Conservation (phyloP, 2,797 vertebrate species). For the Hafferia zeledoni region DNA sequence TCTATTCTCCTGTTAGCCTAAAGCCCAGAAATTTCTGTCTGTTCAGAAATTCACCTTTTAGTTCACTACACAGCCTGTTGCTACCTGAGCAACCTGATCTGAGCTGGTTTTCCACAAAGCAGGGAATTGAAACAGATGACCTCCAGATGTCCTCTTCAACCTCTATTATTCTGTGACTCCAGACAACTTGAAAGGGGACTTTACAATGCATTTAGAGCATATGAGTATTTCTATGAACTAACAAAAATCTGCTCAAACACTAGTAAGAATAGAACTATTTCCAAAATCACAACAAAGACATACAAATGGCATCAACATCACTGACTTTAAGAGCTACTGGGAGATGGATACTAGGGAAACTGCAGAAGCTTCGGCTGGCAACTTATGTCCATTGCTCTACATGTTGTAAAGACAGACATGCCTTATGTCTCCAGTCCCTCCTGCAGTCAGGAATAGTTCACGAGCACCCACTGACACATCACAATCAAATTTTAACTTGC, state of each 20-base stretch:
- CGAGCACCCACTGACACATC: not conserved
- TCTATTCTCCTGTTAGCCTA: not conserved
- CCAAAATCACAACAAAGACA: not conserved
- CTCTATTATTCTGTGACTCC: not conserved
- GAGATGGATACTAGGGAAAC: not conserved
- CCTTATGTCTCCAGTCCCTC: not conserved
- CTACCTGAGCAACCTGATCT: not conserved
- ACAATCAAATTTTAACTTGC: not conserved
- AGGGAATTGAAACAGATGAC: not conserved
- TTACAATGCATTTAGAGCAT: not conserved
- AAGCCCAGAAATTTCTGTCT: not conserved
- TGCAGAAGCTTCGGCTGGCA: not conserved
- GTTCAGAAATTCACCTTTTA: not conserved
- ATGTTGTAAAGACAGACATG: not conserved
- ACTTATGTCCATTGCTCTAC: rapidly evolving
- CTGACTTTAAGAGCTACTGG: not conserved
- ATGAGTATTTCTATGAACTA: not conserved
- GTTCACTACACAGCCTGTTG: not conserved
- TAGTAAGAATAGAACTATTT: not conserved
- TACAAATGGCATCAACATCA: not conserved
- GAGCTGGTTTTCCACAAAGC: not conserved
- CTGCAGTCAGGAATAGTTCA: not conserved
- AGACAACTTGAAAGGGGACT: not conserved
- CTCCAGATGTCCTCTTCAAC: not conserved
- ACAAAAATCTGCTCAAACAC: not conserved